A percentile compares a stretch with the other conserved stretches of the same genome.
These are phyloP conservation scores for Shargacucullia verbasci DNA, from an alignment of 2,888 invertebrate genomes.

Conservation along the genomic window DNA sequence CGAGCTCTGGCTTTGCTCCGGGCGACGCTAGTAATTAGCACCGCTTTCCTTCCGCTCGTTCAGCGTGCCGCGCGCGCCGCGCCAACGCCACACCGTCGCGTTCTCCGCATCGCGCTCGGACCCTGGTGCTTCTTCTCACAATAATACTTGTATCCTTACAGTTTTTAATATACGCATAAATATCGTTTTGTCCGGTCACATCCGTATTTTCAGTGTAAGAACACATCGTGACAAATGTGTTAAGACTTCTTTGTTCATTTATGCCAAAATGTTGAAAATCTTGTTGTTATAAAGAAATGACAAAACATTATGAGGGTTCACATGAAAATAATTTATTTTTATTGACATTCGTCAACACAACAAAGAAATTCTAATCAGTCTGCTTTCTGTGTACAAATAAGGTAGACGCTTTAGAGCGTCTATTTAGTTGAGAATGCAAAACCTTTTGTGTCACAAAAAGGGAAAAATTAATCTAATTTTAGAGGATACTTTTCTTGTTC, in stretches of 20 bases:
- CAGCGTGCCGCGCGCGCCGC: conserved; percentile 21
- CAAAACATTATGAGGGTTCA: conserved; percentile 39
- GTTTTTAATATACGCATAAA: conserved; percentile 10
- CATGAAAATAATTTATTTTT: conserved; percentile 59
- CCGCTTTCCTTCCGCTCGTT: conserved; percentile 81
- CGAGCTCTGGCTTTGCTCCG: conserved; percentile 69
- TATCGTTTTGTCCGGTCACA: too few species aligned
- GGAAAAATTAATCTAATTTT: conserved; percentile 77
- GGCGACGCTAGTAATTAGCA: conserved; percentile 84
- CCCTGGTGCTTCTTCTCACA: conserved; percentile 54
- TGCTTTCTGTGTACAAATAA: conserved; percentile 54
- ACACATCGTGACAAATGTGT: too few species aligned
- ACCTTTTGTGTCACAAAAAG: conserved; percentile 53
- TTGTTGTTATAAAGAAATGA: conserved; percentile 30
- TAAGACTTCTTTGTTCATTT: conserved; percentile 47
- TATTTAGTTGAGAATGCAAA: conserved; percentile 59
- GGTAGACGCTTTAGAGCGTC: conserved; percentile 50
- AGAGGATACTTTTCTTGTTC: conserved; percentile 80
- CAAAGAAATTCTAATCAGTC: conserved; percentile 72
- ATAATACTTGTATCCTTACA: conserved; percentile 12
- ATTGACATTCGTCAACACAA: conserved; percentile 65
- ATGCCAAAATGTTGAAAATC: conserved; percentile 25
- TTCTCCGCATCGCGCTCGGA: conserved; percentile 31
- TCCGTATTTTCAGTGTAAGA: neutral
- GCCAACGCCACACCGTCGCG: conserved; percentile 23